Percentiles rank a stretch among this genome's conserved stretches.
Conservation (phyloP, 2,797 vertebrate species). For the Xiphorhynchus erythropygius region DNA sequence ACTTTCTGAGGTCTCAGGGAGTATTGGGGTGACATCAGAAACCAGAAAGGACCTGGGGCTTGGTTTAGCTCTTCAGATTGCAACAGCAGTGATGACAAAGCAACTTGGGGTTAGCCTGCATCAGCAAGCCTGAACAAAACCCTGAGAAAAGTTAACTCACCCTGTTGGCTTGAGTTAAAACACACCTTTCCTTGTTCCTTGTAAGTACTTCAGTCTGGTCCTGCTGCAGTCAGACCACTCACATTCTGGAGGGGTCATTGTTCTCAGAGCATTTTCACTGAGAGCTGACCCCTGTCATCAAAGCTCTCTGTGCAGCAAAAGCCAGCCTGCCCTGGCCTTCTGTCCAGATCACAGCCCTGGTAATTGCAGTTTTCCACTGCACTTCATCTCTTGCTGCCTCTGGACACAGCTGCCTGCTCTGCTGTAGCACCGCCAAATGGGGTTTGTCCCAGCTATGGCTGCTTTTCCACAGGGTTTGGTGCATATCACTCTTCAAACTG, state of each 20-base stretch:
- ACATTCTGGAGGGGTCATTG: background rate
- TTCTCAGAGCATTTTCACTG: background rate
- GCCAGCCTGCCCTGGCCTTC: background rate
- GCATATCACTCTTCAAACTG: background rate
- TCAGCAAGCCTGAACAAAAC: conserved; percentile 9
- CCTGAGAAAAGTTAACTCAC: background rate
- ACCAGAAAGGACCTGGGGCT: background rate
- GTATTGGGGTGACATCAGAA: background rate
- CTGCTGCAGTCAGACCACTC: background rate
- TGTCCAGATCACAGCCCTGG: background rate
- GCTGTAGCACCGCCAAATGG: fast-evolving
- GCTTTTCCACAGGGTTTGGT: background rate
- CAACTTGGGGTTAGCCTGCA: background rate
- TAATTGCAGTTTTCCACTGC: background rate
- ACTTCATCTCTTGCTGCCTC: background rate
- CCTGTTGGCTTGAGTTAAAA: background rate
- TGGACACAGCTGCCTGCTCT: background rate
- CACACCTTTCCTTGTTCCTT: background rate
- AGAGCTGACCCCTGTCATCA: background rate
- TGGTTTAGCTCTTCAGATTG: background rate
- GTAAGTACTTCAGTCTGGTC: background rate
- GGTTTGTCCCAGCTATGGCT: background rate
- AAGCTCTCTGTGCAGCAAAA: background rate
- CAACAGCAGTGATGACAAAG: background rate
- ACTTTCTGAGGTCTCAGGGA: background rate